Conservation (phyloP, 1,140 invertebrate genomes). For the Magallana gigas region DNA sequence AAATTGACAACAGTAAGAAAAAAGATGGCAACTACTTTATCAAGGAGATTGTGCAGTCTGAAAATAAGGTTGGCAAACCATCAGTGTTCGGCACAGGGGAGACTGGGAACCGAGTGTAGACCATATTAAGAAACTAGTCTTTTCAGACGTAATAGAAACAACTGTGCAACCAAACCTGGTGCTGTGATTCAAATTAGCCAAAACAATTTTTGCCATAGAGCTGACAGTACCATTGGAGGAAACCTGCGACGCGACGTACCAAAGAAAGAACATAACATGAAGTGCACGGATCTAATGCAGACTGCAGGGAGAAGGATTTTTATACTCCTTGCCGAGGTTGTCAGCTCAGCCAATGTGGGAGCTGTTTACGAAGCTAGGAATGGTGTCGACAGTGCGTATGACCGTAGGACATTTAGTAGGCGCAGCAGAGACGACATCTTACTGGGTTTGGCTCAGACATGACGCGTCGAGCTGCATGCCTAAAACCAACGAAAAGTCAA, state of each 20-base stretch:
- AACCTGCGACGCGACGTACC: slow-evolving; percentile 25
- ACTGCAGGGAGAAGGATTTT: slow-evolving; percentile 29
- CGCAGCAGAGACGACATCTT: background rate
- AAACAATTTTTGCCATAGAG: background rate
- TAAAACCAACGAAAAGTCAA: background rate
- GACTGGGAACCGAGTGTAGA: slow-evolving; percentile 45
- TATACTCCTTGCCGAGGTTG: too few relatives aligned
- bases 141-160: slow-evolving; percentile 29
- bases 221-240: slow-evolving; percentile 40
- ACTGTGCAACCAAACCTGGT: background rate
- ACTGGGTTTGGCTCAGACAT: slow-evolving; percentile 26
- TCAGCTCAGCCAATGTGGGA: slow-evolving; percentile 29
- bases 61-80: background rate
- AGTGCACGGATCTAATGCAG: slow-evolving; percentile 21
- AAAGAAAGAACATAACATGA: slow-evolving; percentile 32
- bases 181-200: background rate
- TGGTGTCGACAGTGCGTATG: background rate
- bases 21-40: background rate
- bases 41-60: background rate
- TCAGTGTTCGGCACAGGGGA: background rate
- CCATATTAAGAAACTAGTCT: slow-evolving; percentile 38
- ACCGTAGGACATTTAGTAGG: slow-evolving; percentile 1
- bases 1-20: background rate
- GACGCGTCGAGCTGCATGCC: slow-evolving; percentile 9
- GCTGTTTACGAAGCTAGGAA: slow-evolving; percentile 19